Base-by-base conservation (phyloP, 1,140 invertebrate genomes). In the Chlorops oryzae region DNA sequence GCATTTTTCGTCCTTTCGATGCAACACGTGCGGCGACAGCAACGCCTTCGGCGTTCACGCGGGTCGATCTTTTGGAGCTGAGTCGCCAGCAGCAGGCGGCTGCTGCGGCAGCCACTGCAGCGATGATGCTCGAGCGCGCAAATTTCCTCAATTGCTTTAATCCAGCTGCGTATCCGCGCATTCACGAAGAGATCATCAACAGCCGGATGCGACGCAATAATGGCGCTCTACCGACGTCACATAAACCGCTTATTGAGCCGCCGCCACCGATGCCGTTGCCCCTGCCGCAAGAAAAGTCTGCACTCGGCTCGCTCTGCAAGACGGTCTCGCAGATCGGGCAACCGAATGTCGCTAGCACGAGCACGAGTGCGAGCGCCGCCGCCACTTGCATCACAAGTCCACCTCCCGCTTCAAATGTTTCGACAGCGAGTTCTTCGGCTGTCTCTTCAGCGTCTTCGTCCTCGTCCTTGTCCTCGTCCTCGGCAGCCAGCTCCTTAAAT, bases 261-360 rank as follows among this genome's bases (percentile, higher is more conserved):
- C 43, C 51, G 10, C 34, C 51, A 44, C 50, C 42, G 12, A 57
- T 62, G 2, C 25, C 25, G 2, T 10, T 37, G 20, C 5, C 34
- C 38, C 3, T 47, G 55, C 13, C 47, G 25, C 24, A 20, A 38
- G 5, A 67, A 42, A 65, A 65, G 17, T 67, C 64, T 1, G 75
- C 79, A 0, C 55, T 83, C 46, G 81, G 80, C 0, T 79, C 78
- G 3, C 59, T 82, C 20, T 75, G 80, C 53, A 79, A 82, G 55
- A 75, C 81, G 0, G 79, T 82, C 12, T 81, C 80, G 0, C 79
- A 80, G 54, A 82, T 82, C 45, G 81, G 80, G 0, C 79, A 78
- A 55, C 62, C 3, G 37, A 24, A 1, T 20, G 43, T 4, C 50
- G 45, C 3, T 51, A 43, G 50, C 54, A 34, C 22, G 20, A 18